phyloP scores from a whole-genome alignment of 2,797 vertebrate genomes.

The Acanthurus leucopareius region DNA sequence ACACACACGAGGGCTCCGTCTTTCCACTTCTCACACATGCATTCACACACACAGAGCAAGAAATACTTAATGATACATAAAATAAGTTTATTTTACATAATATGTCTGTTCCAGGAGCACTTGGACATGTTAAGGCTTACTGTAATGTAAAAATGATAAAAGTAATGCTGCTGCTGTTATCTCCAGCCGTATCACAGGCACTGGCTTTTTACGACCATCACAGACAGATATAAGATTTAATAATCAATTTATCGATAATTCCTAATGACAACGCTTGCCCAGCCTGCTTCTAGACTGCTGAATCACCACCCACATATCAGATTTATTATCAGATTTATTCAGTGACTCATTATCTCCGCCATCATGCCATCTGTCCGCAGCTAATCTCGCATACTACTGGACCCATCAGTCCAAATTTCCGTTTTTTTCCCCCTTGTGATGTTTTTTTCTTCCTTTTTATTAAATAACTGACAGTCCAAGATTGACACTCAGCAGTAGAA shows the following conservation, averaged over 20 bases:
- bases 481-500: too few relatives aligned
- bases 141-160: constrained; percentile 1
- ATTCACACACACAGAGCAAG: not conserved
- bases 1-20: not conserved
- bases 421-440: too few relatives aligned
- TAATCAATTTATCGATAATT: not conserved
- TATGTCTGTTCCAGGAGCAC: not conserved
- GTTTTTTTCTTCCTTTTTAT: too few relatives aligned
- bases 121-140: not conserved
- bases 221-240: not conserved
- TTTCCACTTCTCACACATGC: not conserved
- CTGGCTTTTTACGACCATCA: not conserved
- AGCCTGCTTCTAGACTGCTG: not conserved
- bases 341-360: not conserved
- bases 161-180: not conserved
- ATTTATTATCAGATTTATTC: not conserved
- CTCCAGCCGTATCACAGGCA: not conserved
- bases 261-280: not conserved
- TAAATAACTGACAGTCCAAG: too few relatives aligned
- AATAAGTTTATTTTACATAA: too few relatives aligned
- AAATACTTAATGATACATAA: not conserved
- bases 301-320: not conserved
- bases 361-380: too few relatives aligned
- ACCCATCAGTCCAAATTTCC: too few relatives aligned
- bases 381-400: too few relatives aligned